Evolutionary conservation across 2,113 vertebrate genomes (phyloP).

Genomic region (Tringa solitaria): DNA sequence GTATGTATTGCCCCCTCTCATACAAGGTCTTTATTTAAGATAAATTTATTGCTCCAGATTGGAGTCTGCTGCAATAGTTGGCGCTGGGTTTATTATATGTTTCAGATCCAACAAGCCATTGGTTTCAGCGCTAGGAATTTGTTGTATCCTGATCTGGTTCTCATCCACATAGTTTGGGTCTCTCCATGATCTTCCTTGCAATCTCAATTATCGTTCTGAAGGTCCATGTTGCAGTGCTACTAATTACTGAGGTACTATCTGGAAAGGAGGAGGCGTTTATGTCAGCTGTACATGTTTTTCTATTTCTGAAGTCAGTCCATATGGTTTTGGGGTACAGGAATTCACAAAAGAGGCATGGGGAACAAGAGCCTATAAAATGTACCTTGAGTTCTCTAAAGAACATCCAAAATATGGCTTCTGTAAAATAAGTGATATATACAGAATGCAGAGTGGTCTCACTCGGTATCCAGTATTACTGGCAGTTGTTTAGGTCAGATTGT

Average conservation of each 20-base stretch:
- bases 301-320: background rate
- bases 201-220: background rate
- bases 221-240: background rate
- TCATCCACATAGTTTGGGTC: background rate
- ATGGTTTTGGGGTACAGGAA: background rate
- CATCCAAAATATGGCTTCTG: background rate
- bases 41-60: background rate
- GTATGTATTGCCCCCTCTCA: background rate
- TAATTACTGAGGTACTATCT: background rate
- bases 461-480: background rate
- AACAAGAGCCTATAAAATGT: background rate
- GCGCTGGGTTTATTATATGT: background rate
- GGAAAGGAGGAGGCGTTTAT: background rate
- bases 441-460: background rate
- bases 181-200: background rate
- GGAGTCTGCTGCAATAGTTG: background rate
- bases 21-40: slow-evolving; percentile 19
- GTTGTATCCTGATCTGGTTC: background rate
- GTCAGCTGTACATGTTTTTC: background rate
- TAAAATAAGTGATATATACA: background rate
- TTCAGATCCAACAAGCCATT: background rate
- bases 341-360: background rate
- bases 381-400: background rate
- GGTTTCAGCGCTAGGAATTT: background rate
- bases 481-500: background rate